phyloP scores from a whole-genome alignment of 2,113 vertebrate genomes.

The Nipponia nippon region DNA sequence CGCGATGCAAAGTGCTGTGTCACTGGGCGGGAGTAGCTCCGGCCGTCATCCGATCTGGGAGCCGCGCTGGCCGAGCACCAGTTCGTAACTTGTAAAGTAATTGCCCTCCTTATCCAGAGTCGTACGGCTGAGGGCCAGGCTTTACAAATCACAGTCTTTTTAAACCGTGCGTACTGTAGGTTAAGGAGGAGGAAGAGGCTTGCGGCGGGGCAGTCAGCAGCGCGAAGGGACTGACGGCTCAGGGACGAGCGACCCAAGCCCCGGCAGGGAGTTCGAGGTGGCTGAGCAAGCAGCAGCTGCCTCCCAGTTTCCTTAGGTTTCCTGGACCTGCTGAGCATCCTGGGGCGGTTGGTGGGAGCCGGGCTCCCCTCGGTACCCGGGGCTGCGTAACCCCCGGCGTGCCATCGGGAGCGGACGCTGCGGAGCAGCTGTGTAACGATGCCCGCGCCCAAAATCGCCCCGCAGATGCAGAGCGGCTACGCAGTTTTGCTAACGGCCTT shows the following conservation, averaged over 20 bases:
- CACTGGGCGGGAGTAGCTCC: conserved; percentile 55
- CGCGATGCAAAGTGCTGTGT: conserved; percentile 62
- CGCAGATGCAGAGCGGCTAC: neutral
- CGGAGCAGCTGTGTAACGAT: fast-evolving
- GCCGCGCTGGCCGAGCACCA: conserved; percentile 48
- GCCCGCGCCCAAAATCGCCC: neutral
- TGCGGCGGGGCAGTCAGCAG: neutral
- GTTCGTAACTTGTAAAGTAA: conserved; percentile 69
- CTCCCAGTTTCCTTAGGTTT: fast-evolving
- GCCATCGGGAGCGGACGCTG: fast-evolving
- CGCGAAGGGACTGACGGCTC: neutral
- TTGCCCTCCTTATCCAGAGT: conserved; percentile 45
- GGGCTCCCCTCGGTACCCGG: fast-evolving
- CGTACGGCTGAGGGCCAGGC: conserved; percentile 5
- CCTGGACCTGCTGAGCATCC: neutral
- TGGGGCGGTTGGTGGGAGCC: neutral
- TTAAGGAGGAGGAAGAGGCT: neutral
- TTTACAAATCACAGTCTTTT: conserved; percentile 22
- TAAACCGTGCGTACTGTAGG: neutral
- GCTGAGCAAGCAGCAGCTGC: neutral
- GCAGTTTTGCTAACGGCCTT: neutral
- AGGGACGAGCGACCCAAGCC: neutral
- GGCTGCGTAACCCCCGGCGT: too few relatives aligned
- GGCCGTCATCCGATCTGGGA: conserved; percentile 46
- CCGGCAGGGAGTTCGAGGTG: neutral